Evolutionary conservation across 2,888 invertebrate species (phyloP), one percentile per base, ranked within the genome.

Genomic region (Chymomyza fuscimana): DNA sequence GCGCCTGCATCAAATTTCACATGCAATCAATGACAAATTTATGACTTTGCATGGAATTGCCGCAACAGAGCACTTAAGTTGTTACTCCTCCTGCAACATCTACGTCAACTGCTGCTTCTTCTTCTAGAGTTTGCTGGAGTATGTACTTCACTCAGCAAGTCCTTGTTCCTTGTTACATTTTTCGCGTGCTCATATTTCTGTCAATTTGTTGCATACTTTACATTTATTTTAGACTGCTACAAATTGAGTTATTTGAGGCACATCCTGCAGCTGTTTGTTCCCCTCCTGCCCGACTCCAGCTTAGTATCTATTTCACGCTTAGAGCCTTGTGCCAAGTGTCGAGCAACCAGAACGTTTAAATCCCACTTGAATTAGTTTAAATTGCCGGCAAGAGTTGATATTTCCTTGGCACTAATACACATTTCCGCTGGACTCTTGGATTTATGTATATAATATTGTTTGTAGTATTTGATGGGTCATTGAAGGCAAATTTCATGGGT

Each of bases 21-120:
- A 88, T 88, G 87, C 88, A 86, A 86, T 86, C 85, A 85, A 80
- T 86, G 88, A 86, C 82, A 86, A 86, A 86, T 86, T 86, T 86
- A 86, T 86, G 85, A 88, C 85, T 85, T 78, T 67, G 63, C 77
- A 74, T 79, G 80, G 68, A 74, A 15, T 56, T n/a, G 50, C 46
- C 40, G 58, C 51, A 32, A 29, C n/a, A 12, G 68, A 59, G 62
- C 72, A 69, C 77, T 70, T 60, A 65, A 70, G 65, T 36, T 74
- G 73, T 71, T 25, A 58, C 15, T 58, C 4, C 22, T 54, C 52
- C 52, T 7, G 54, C 54, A 4, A 7, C 7, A 25, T 25, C 32
- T 5, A 32, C 32, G 32, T 58, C 63, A 52, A 54, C 25, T 60
- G 46, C 46, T 51, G 25, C 16, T 22, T 56, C 46, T 32, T 40